These are phyloP conservation scores for Piprites chloris DNA, from an alignment of 2,113 vertebrate species.

Conservation along the genomic window DNA sequence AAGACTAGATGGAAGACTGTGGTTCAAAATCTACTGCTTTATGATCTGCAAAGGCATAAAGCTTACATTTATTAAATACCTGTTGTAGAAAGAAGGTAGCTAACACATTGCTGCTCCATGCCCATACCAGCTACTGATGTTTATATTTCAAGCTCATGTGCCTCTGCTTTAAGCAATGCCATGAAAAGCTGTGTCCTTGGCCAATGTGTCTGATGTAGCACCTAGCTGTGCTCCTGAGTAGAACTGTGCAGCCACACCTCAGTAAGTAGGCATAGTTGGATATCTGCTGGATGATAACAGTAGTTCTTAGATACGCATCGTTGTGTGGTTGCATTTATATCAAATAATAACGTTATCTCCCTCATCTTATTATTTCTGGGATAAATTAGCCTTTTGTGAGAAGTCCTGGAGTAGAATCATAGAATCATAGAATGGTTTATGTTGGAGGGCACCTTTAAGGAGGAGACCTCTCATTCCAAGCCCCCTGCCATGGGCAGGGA, in stretches of 20 bases:
- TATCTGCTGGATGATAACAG: background rate
- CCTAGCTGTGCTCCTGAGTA: background rate
- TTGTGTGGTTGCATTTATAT: background rate
- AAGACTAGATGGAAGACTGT: background rate
- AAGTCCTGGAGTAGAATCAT: background rate
- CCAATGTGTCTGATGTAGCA: background rate
- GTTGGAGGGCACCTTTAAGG: background rate
- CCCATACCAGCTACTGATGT: background rate
- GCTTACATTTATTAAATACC: background rate
- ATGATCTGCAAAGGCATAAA: background rate
- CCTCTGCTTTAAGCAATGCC: background rate
- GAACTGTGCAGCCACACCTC: background rate
- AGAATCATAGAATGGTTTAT: background rate
- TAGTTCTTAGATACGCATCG: background rate
- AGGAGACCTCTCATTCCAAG: background rate
- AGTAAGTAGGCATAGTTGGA: background rate
- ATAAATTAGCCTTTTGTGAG: background rate
- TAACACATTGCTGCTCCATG: background rate
- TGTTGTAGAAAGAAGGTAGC: background rate
- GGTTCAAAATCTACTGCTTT: background rate
- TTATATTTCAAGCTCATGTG: background rate
- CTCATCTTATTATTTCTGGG: background rate
- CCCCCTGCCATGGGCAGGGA: no score
- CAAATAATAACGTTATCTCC: background rate
- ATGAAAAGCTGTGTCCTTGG: background rate